Evolutionary conservation across 2,888 invertebrate genomes (phyloP), one percentile per base, ranked within the genome.

Genomic region (Lithophane semibrunnea): DNA sequence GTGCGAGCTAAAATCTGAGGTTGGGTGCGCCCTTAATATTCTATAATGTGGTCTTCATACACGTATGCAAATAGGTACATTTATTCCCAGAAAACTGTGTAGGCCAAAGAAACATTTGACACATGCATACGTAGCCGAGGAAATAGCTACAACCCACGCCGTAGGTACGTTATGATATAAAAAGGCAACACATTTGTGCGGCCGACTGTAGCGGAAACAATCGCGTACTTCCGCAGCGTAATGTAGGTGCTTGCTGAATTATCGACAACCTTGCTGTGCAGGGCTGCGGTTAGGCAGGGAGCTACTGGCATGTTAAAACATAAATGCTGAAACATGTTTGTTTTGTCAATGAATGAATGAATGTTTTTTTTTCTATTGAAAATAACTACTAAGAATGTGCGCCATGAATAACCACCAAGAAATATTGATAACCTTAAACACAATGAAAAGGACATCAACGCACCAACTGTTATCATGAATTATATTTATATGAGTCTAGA

Each of bases 131-230:
- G 7, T 24, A 24, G 58, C 24, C 0, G 16, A 58, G 16, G 4
- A n/a, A n/a, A 12, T 56, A 1, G 12, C 56, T 56, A 49, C 1
- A 37, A 16, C 10, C 16, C 13, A 3, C 21, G 9, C n/a, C 44
- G 64, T 16, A 56, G 21, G 12, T 42, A 71, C 49, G 12, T 63
- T 37, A 7, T 21, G 13, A 8, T 49, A 52, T 44, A 64, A 64
- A 79, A 71, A n/a, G 13, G 44, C 29, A 64, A 47, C 42, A 60
- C 66, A 72, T 71, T 75, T 75, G 37, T 52, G 71, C 64, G 49
- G 80, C 47, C 12, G 78, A 89, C 78, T 88, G 88, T 88, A 89
- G 21, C 80, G 88, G 82, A 86, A 86, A 80, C 80, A 82, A 88
- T 89, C 79, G 72, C 68, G 68, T 73, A 88, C 79, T 84, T 86